A percentile compares a stretch with the other conserved stretches of the same genome.
phyloP scores from a whole-genome alignment of 2,888 invertebrate species.

The Brachycybe producta region DNA sequence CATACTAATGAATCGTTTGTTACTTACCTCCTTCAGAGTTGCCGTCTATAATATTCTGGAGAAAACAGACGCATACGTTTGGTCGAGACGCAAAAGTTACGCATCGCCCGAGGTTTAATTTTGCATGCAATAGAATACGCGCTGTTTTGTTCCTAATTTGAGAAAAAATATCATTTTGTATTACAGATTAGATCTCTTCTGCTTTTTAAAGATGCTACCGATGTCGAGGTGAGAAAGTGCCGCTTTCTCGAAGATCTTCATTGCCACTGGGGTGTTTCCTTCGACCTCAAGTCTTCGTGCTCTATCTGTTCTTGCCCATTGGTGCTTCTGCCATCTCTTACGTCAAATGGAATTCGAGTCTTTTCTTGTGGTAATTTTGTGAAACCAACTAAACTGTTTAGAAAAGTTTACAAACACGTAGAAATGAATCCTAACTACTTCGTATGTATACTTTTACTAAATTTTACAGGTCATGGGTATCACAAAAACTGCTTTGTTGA shows the following conservation, averaged over 20 bases:
- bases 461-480: too few species aligned
- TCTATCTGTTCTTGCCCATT: slow-evolving; percentile 5
- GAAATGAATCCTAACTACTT: too few species aligned
- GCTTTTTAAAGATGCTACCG: too few species aligned
- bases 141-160: not conserved
- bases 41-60: not conserved
- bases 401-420: not conserved
- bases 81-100: not conserved
- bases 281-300: slow-evolving; percentile 12
- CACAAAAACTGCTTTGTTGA: too few species aligned
- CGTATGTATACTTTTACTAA: too few species aligned
- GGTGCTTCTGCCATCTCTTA: not conserved
- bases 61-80: not conserved
- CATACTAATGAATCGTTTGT: not conserved
- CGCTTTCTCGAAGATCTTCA: not conserved
- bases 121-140: not conserved
- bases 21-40: not conserved
- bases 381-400: not conserved
- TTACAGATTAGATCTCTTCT: not conserved
- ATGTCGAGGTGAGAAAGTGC: not conserved
- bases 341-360: slow-evolving; percentile 8
- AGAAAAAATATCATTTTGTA: not conserved
- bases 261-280: slow-evolving; percentile 13
- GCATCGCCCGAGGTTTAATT: not conserved
- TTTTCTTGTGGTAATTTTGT: slow-evolving; percentile 12